Percentiles rank a stretch among this genome's conserved stretches.
Evolutionary conservation across 2,797 vertebrate genomes (phyloP).

Genomic region (Coluber constrictor): DNA sequence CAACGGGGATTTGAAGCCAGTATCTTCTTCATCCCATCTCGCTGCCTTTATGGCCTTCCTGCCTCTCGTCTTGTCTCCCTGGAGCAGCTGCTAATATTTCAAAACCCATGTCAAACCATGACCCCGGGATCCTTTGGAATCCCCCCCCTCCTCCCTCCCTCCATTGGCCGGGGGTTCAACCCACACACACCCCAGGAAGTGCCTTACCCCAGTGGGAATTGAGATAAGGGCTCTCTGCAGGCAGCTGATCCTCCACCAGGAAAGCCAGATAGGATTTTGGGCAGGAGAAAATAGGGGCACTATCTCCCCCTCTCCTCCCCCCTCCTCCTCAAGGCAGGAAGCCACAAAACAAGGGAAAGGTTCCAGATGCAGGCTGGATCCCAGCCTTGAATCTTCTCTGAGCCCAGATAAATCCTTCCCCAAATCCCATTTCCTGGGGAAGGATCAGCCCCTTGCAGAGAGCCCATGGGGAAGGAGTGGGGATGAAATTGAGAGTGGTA

Average conservation of each 20-base stretch:
- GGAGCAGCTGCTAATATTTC: background rate
- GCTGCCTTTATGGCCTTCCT: background rate
- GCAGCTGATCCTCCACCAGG: slow-evolving; percentile 70
- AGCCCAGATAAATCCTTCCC: background rate
- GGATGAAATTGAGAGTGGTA: background rate
- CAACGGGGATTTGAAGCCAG: background rate
- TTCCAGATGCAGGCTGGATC: background rate
- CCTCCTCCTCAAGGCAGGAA: background rate
- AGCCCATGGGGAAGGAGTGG: background rate
- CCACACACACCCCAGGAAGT: background rate
- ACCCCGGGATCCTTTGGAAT: background rate
- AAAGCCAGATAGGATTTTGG: slow-evolving; percentile 40
- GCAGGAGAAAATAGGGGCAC: slow-evolving; percentile 52
- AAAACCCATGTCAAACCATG: background rate
- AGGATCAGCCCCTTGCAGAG: background rate
- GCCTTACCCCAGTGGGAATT: slow-evolving; percentile 26
- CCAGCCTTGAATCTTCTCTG: background rate
- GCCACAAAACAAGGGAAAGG: background rate
- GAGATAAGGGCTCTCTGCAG: slow-evolving; percentile 67
- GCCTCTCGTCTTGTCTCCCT: too few relatives aligned
- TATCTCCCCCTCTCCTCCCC: background rate
- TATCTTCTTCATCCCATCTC: background rate
- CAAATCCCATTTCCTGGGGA: background rate
- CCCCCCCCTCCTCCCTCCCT: slow-evolving; percentile 10
- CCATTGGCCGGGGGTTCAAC: slow-evolving; percentile 16